Evolutionary conservation across 2,113 vertebrate species (phyloP).

Genomic region (Empidonax alnorum): DNA sequence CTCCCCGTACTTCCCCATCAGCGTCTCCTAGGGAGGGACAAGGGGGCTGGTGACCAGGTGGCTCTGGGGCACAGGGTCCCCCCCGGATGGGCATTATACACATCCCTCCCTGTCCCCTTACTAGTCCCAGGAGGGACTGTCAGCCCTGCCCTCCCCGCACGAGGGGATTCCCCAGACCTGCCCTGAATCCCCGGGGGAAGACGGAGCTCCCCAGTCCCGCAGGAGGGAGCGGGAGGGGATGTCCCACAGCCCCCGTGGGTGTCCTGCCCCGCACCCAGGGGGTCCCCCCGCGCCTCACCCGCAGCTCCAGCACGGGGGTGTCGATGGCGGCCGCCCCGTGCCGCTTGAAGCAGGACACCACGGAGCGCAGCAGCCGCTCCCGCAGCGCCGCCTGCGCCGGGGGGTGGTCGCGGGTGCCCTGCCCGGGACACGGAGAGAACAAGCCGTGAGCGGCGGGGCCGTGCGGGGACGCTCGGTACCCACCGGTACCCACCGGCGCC

Average conservation of each 20-base stretch:
- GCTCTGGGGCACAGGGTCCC: neutral
- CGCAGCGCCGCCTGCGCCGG: slow-evolving; percentile 90
- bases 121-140: neutral
- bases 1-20: slow-evolving; percentile 90
- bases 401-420: slow-evolving; percentile 93
- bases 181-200: too few species aligned
- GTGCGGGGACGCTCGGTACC: neutral
- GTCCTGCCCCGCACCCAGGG: neutral
- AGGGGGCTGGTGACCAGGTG: neutral
- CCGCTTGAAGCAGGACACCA: slow-evolving; percentile 89
- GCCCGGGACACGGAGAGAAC: neutral
- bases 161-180: neutral
- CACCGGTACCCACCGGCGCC: neutral
- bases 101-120: fast-evolving
- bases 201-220: too few species aligned
- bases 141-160: neutral
- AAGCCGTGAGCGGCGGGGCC: neutral
- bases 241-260: neutral
- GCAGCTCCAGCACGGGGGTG: slow-evolving; percentile 93
- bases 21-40: slow-evolving; percentile 77
- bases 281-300: slow-evolving; percentile 68
- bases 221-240: neutral
- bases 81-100: fast-evolving
- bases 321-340: slow-evolving; percentile 94
- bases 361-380: slow-evolving; percentile 85